A percentile compares a stretch with the other conserved stretches of the same genome.
phyloP scores from a whole-genome alignment of 1,140 invertebrate species.

The Phortica variegata region DNA sequence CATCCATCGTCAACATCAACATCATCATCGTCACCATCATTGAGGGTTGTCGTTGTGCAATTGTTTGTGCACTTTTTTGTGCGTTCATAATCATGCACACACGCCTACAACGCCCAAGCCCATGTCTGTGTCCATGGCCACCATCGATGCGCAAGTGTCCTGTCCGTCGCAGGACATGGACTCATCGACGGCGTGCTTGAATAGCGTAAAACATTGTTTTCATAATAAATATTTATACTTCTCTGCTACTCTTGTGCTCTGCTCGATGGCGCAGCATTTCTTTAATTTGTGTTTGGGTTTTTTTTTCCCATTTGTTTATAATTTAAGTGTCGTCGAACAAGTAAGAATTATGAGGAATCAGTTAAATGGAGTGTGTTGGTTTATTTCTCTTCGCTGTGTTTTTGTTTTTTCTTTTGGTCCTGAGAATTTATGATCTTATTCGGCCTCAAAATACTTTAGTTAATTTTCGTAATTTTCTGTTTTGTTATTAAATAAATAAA shows the following conservation, averaged over 20 bases:
- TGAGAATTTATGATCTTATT: no score
- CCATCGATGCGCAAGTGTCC: neutral
- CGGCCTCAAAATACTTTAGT: no score
- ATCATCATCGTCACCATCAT: constrained; percentile 20
- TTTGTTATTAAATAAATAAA: no score
- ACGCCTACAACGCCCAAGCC: constrained; percentile 2
- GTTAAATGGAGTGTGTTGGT: constrained; percentile 51
- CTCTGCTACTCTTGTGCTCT: no score
- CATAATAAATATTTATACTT: constrained; percentile 42
- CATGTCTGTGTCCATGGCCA: no score
- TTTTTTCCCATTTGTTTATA: constrained; percentile 14
- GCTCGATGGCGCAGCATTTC: no score
- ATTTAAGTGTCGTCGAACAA: constrained; percentile 6
- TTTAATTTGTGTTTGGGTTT: constrained; percentile 37
- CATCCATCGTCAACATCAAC: no score
- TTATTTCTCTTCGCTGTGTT: constrained; percentile 3
- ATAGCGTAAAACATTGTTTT: constrained; percentile 33
- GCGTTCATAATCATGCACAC: no score
- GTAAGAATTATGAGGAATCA: constrained; percentile 22
- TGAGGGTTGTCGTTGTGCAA: neutral
- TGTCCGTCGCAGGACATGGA: constrained; percentile 8
- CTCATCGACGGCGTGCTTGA: constrained; percentile 8
- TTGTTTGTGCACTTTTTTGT: no score
- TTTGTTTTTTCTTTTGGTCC: constrained; percentile 29
- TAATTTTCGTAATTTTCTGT: no score